These are phyloP conservation scores for Pharmacophagus antenor DNA, from an alignment of 2,888 invertebrate species.

Conservation along the genomic window DNA sequence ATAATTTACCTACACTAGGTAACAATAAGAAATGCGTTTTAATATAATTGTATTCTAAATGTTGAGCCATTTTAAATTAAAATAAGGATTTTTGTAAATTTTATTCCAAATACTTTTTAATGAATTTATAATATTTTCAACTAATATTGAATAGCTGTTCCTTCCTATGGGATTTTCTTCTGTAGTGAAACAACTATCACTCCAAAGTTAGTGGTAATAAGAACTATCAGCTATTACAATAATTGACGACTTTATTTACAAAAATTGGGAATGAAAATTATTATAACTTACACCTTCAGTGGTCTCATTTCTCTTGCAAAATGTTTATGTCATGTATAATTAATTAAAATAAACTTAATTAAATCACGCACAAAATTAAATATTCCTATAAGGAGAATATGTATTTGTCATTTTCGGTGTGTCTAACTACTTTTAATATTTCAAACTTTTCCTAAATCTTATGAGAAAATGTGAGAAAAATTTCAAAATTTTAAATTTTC, in stretches of 20 bases:
- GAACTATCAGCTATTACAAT: background rate
- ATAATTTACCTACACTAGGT: background rate
- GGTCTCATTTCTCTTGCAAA: background rate
- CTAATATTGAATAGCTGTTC: background rate
- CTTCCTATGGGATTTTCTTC: background rate
- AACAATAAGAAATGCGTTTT: slow-evolving; percentile 18
- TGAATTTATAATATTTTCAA: slow-evolving; percentile 13
- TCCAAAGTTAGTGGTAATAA: background rate
- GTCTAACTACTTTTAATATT: background rate
- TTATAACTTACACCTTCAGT: too few relatives aligned
- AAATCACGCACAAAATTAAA: slow-evolving; percentile 15
- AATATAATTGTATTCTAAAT: slow-evolving; percentile 15
- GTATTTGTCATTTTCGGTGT: too few relatives aligned
- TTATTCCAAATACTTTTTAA: slow-evolving; percentile 5
- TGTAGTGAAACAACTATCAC: background rate
- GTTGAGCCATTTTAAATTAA: slow-evolving; percentile 8
- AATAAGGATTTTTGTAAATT: background rate
- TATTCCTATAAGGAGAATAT: slow-evolving; percentile 11
- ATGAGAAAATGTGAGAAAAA: background rate
- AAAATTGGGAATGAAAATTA: too few relatives aligned
- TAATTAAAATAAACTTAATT: background rate
- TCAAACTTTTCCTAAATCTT: background rate
- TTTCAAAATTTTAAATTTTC: too few relatives aligned
- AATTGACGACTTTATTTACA: background rate
- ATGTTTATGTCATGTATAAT: background rate